These are phyloP conservation scores for Bettongia penicillata DNA, from an alignment of 2,113 vertebrate species.

Conservation along the genomic window DNA sequence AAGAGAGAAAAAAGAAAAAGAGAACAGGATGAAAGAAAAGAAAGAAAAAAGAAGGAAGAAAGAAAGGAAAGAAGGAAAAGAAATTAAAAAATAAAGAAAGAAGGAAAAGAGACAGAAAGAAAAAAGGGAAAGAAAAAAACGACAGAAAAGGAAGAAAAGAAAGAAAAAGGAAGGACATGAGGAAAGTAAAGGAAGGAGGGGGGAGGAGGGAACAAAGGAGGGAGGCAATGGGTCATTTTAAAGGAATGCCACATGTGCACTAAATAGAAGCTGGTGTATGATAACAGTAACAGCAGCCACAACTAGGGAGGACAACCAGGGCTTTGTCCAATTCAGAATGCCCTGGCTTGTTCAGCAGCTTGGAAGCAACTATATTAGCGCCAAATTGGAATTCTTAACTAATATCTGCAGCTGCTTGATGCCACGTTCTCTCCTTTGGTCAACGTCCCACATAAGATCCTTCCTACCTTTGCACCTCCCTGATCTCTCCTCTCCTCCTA, in stretches of 20 bases:
- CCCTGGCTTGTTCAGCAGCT: too few species aligned
- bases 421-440: background rate
- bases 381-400: background rate
- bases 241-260: background rate
- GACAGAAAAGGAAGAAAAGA: too few species aligned
- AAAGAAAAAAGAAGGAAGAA: too few species aligned
- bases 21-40: too few species aligned
- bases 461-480: background rate
- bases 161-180: too few species aligned
- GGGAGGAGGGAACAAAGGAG: too few species aligned
- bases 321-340: background rate
- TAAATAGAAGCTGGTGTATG: background rate
- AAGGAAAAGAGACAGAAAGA: too few species aligned
- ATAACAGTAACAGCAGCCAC: background rate
- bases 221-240: background rate
- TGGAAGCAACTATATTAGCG: background rate
- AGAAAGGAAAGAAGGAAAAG: too few species aligned
- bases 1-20: too few species aligned
- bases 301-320: background rate
- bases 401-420: background rate
- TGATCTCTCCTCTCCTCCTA: background rate
- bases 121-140: too few species aligned
- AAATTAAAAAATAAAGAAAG: too few species aligned
- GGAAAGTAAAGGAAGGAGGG: too few species aligned
- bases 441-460: background rate